These are phyloP conservation scores for Urocyon cinereoargenteus DNA, from an alignment of 2,797 vertebrate species.

Conservation along the genomic window DNA sequence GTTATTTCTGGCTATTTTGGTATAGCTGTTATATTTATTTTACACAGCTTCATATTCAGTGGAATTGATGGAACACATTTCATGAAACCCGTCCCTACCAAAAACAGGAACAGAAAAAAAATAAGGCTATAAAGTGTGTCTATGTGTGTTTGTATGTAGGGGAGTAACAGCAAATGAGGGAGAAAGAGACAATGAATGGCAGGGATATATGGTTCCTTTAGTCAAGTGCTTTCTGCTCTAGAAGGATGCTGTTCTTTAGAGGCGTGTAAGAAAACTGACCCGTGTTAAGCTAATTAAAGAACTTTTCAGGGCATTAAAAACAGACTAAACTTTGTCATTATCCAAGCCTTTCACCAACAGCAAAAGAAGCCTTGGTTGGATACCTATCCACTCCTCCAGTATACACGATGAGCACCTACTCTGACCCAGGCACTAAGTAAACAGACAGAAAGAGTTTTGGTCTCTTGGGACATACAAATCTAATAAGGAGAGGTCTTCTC, in stretches of 20 bases:
- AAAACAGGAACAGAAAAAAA: neutral
- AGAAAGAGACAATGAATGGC: neutral
- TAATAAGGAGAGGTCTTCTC: neutral
- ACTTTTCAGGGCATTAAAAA: neutral
- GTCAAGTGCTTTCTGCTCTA: neutral
- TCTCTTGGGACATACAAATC: neutral
- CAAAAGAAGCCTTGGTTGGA: neutral
- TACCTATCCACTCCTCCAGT: neutral
- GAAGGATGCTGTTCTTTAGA: neutral
- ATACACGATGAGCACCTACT: neutral
- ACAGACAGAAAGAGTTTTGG: neutral
- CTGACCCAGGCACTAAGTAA: neutral
- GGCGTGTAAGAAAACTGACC: neutral
- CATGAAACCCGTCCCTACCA: slow-evolving; percentile 11
- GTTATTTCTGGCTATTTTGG: slow-evolving; percentile 76
- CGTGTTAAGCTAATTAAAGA: neutral
- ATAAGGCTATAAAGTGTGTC: neutral
- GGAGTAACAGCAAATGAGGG: slow-evolving; percentile 42
- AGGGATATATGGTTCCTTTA: neutral
- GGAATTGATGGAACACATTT: slow-evolving; percentile 66
- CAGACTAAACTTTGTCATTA: neutral
- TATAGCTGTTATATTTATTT: slow-evolving; percentile 78
- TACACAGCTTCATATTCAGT: slow-evolving; percentile 55
- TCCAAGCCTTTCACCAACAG: neutral
- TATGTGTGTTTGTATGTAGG: neutral